Evolutionary conservation across 2,113 vertebrate genomes (phyloP).

Genomic region (Struthio camelus): DNA sequence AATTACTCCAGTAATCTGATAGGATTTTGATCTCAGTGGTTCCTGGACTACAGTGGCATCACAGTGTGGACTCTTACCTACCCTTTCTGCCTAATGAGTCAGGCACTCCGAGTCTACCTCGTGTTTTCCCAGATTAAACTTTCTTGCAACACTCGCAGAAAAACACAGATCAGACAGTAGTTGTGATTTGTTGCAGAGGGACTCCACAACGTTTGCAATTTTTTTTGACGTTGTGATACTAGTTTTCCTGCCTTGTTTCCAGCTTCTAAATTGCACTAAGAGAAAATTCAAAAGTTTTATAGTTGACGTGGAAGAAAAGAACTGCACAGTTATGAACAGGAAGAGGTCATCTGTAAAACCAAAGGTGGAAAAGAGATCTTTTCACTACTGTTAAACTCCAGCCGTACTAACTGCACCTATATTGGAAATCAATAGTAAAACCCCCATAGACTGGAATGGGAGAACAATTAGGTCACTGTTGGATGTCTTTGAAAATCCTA

Average conservation of each 20-base stretch:
- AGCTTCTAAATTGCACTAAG: background rate
- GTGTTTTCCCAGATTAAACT: background rate
- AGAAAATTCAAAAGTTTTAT: background rate
- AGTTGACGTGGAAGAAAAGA: background rate
- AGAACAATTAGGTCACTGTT: constrained; percentile 4
- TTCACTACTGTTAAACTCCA: background rate
- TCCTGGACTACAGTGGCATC: background rate
- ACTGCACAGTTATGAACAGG: background rate
- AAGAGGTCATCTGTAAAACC: background rate
- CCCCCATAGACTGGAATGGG: background rate
- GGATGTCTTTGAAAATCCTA: constrained; percentile 31
- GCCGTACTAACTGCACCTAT: background rate
- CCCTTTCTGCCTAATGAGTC: background rate
- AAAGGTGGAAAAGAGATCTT: constrained; percentile 25
- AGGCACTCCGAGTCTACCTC: background rate
- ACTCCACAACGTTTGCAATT: background rate
- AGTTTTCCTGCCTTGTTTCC: background rate
- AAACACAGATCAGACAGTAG: background rate
- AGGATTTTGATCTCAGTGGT: background rate
- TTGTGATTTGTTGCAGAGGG: background rate
- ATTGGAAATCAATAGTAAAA: constrained; percentile 41
- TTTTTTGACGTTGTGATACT: background rate
- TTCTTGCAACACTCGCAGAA: background rate
- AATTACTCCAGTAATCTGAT: background rate
- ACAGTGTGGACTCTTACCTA: background rate